Percentiles rank a stretch among this genome's conserved stretches.
Evolutionary conservation across 2,797 vertebrate genomes (phyloP).

Genomic region (Sebastes wilsoni): DNA sequence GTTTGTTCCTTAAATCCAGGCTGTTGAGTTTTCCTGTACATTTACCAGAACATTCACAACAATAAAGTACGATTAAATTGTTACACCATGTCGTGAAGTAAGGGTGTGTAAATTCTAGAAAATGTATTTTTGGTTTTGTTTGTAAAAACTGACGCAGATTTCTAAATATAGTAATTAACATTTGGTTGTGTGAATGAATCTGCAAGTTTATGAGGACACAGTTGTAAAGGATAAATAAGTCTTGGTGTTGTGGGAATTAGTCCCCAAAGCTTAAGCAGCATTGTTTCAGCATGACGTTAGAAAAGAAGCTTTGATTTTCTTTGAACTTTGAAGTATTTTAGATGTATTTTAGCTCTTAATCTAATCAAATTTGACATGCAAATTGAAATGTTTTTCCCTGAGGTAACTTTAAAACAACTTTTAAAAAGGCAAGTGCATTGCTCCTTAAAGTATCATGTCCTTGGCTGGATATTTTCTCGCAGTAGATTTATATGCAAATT

Average conservation of each 20-base stretch:
- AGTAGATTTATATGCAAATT: conserved; percentile 26
- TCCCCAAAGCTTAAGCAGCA: conserved; percentile 12
- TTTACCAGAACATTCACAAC: conserved; percentile 7
- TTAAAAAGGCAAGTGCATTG: neutral
- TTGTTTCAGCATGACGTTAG: neutral
- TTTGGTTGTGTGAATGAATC: neutral
- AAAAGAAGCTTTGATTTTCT: neutral
- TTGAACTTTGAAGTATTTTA: neutral
- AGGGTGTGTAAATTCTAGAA: neutral
- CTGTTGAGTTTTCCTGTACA: neutral
- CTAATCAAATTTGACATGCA: neutral
- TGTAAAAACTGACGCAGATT: neutral
- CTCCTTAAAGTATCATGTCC: neutral
- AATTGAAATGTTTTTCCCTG: neutral
- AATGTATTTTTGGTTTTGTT: neutral
- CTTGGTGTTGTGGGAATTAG: conserved; percentile 17
- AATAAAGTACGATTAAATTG: neutral
- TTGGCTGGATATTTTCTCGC: neutral
- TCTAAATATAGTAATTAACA: neutral
- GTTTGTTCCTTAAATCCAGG: conserved; percentile 51
- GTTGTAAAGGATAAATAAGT: neutral
- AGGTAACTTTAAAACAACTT: neutral
- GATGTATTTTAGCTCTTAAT: neutral
- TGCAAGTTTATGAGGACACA: neutral
- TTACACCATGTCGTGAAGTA: neutral